Base-by-base conservation (phyloP, 2,113 vertebrate species). In the Turdus rufiventris region DNA sequence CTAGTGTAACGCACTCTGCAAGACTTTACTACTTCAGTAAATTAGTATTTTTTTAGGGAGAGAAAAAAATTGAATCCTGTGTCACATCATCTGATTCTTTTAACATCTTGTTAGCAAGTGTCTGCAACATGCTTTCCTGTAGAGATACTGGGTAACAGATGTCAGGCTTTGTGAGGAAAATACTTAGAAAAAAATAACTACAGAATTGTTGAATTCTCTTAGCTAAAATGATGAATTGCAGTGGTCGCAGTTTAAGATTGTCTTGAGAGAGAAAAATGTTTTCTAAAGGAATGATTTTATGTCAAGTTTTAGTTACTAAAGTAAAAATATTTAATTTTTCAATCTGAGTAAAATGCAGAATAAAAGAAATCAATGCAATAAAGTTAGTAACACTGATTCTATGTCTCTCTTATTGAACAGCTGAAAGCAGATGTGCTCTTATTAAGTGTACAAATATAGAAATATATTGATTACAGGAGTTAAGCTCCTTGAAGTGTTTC, bases 401-500 rank as follows among this genome's bases (percentile, higher is more conserved):
- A 12, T 73, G 84, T 75, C 88, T 96, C 26, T 95, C 36, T 82
- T 94, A 94, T 92, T 96, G 95, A 96, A 77, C 23, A 88, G 62
- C 71, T 94, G 82, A 87, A 94, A 97, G 63, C 70, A 96, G 86
- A 95, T 93, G 84, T 89, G 6, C 47, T 83, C 70, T 97, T 85
- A 97, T 97, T 96, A 96, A 93, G 34, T 85, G 80, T 93, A 97
- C 91, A 97, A 97, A 97, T 97, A 97, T 65, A 97, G 96, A 97
- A 96, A 95, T 83, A 53, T 92, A 97, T 97, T 81, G 92, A 98
- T 97, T 87, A 86, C n/a, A 47, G n/a, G 18, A 91, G 62, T 74
- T 75, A 96, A 97, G 73, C 47, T 94, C 84, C 90, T 97, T 96
- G 77, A 98, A 98, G 18, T 74, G 40, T 91, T 94, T 92, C 66